Percentiles rank a stretch among this genome's conserved stretches.
phyloP scores from a whole-genome alignment of 2,797 vertebrate genomes.

The Anas acuta region DNA sequence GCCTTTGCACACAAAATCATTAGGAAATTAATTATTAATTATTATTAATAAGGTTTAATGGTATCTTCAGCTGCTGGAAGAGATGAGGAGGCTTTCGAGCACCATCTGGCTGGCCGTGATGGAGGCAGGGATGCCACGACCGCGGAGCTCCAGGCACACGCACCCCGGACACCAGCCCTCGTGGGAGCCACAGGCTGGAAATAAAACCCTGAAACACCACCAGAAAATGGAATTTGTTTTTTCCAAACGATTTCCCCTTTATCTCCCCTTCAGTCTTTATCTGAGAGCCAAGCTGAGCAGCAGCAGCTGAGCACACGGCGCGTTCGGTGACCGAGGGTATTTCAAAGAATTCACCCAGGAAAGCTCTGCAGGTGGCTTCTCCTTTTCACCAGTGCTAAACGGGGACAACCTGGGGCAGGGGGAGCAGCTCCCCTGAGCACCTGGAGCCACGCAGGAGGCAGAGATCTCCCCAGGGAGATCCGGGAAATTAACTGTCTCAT shows the following conservation, averaged over 20 bases:
- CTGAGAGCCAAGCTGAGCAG: background rate
- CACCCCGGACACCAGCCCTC: accelerated
- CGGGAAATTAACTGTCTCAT: background rate
- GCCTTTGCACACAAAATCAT: background rate
- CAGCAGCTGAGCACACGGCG: accelerated
- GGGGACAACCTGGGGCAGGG: accelerated
- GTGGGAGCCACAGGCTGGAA: background rate
- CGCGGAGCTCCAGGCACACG: background rate
- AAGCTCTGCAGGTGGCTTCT: background rate
- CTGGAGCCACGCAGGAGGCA: accelerated
- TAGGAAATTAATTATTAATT: constrained; percentile 53
- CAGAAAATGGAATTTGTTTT: background rate
- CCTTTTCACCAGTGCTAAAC: accelerated
- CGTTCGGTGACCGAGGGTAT: accelerated
- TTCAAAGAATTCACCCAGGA: background rate
- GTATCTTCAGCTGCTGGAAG: constrained; percentile 16
- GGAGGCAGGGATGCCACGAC: background rate
- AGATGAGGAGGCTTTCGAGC: background rate
- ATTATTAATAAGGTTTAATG: constrained; percentile 55
- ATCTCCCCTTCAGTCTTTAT: background rate
- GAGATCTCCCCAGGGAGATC: background rate
- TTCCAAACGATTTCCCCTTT: background rate
- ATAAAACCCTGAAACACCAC: accelerated
- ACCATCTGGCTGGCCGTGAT: accelerated
- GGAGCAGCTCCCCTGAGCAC: accelerated